Base-by-base conservation (phyloP, 2,113 vertebrate species). In the Cisticola juncidis region DNA sequence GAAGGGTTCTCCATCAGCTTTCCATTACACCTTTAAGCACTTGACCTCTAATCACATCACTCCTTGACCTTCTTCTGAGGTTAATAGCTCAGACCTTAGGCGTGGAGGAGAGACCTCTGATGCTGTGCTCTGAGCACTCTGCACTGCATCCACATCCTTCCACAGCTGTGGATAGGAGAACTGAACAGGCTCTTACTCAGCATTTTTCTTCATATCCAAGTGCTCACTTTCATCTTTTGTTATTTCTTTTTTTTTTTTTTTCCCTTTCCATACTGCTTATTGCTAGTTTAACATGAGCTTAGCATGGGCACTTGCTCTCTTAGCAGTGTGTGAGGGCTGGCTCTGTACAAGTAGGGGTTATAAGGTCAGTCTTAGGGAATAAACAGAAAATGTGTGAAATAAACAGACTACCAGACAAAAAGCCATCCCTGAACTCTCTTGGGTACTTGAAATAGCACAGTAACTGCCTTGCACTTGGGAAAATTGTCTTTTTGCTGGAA, bases 401-500 rank as follows among this genome's bases (percentile, higher is more conserved):
- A 51, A 93, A 90, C 2, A 5, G 18, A 38, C 54, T 87, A 14
- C 40, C 15, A 45, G 9, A 44, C 25, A 42, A 42, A 77, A 61
- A 82, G 33, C 42, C 15, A 5, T 66, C 2, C 0, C 19, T 73
- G 70, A 69, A 16, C 9, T 91, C 60, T 70, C 74, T 19, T 44
- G 42, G 47, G 56, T 36, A 24, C 47, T 16, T 83, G 64, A 73
- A 95, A 81, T n/a, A 94, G 36, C 54, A 5, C 38, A 58, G 58
- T 50, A 83, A 81, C 77, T 81, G 62, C 42, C 17, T 40, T 0
- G 0, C 14, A 7, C 79, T 93, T 64, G 79, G 60, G 40, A 81
- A 96, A 66, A 29, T 9, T 40, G 47, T 80, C 85, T 74, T 92
- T 73, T 44, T 94, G 33, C 56, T 90, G 68, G 51, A 42, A 42